Evolutionary conservation across 2,113 vertebrate species (phyloP), one percentile per base, ranked within the genome.

Genomic region (Thinocorus orbignyianus): DNA sequence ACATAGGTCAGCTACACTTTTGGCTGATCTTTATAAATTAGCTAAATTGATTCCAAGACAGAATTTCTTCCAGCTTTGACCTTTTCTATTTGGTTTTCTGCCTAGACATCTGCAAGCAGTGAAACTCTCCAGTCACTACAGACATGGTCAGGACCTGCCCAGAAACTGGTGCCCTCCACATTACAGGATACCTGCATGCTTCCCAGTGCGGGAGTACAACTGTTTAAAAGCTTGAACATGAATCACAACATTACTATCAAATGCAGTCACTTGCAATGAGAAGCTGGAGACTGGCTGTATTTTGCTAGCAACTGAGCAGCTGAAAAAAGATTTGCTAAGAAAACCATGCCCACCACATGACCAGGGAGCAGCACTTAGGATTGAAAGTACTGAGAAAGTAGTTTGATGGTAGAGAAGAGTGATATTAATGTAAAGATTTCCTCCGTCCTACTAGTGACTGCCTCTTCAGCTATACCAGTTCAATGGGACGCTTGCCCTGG

Each of bases 61-160:
- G 10, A 80, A 55, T 81, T 95, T 93, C 57, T 73, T 96, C 12
- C 26, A 73, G 20, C 14, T 70, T 94, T 68, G 72, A 84, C 64
- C 51, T 81, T 78, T 72, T 72, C 6, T 46, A 12, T 83, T 83
- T 90, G 70, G 5, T 88, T 86, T 91, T 92, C 60, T 92, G 44
- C 30, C 42, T 39, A 58, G 46, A 48, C 9, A 51, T 52, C 33
- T 71, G 31, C 22, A 52, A 92, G 51, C 35, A 90, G 28, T 4
- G 4, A 70, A 91, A 6, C 17, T 77, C 24, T 52, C 52, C 46
- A 68, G 3, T n/a, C 2, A 2, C n/a, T 52, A 24, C 5, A 18
- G 30, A 23, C 0, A 0, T 14, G 13, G 23, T 92, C 24, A 71
- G 51, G 23, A 57, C 20, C n/a, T 65, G 30, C 28, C 31, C 41